phyloP scores from a whole-genome alignment of 2,888 invertebrate species.

The Eristalinus sepulchralis region DNA sequence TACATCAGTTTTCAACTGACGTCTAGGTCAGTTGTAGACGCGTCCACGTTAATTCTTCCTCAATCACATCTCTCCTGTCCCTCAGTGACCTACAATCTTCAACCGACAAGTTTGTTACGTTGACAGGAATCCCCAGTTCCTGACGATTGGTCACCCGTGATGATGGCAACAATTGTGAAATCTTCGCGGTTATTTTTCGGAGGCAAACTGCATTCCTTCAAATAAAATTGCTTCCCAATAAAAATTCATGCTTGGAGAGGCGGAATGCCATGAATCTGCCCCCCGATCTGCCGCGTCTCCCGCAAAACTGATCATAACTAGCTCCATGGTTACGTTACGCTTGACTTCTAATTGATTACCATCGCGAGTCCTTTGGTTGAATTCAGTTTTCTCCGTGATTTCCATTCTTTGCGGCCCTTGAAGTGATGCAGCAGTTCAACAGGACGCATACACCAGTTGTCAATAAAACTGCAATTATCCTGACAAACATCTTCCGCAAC shows the following conservation, averaged over 20 bases:
- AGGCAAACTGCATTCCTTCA: not conserved
- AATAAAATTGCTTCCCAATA: not conserved
- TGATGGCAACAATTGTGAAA: too few relatives aligned
- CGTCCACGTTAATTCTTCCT: too few relatives aligned
- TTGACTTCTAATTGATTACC: not conserved
- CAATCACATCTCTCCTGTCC: too few relatives aligned
- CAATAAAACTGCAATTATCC: constrained; percentile 50
- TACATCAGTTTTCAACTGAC: too few relatives aligned
- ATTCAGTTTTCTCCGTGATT: not conserved
- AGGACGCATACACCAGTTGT: constrained; percentile 44
- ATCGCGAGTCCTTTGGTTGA: not conserved
- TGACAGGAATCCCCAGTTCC: too few relatives aligned
- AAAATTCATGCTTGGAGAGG: not conserved
- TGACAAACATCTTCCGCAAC: constrained; percentile 30
- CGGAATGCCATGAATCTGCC: not conserved
- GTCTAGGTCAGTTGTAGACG: too few relatives aligned
- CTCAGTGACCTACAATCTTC: too few relatives aligned
- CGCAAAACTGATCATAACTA: not conserved
- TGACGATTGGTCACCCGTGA: too few relatives aligned
- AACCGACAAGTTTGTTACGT: too few relatives aligned
- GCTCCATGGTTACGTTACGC: not conserved
- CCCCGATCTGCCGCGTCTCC: not conserved
- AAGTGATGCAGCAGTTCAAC: constrained; percentile 27
- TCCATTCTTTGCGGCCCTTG: not conserved
- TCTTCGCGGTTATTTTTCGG: too few relatives aligned